Evolutionary conservation across 2,797 vertebrate genomes (phyloP).

Genomic region (Danio tinwini): DNA sequence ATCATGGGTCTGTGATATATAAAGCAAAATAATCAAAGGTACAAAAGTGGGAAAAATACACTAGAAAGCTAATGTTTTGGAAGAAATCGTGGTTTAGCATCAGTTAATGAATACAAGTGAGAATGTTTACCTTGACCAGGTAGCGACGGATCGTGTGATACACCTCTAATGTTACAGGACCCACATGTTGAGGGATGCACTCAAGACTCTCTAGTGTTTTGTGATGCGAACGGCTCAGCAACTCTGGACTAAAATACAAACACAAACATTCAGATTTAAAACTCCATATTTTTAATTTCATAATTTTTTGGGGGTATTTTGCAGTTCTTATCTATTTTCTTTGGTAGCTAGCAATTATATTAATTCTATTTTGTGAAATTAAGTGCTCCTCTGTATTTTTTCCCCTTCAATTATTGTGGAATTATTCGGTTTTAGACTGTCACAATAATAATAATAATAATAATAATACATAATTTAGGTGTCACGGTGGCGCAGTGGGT

Average conservation of each 20-base stretch:
- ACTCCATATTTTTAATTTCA: too few species aligned
- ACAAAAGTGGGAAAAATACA: background rate
- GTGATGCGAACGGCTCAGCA: slow-evolving; percentile 87
- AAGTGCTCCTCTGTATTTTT: too few species aligned
- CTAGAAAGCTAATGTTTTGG: background rate
- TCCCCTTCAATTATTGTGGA: too few species aligned
- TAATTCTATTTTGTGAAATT: too few species aligned
- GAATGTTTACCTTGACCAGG: slow-evolving; percentile 86
- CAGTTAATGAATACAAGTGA: background rate
- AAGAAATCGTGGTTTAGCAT: background rate
- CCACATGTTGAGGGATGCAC: slow-evolving; percentile 88
- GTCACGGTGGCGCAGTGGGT: too few species aligned
- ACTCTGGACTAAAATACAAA: slow-evolving; percentile 82
- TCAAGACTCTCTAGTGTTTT: slow-evolving; percentile 93
- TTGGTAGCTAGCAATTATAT: too few species aligned
- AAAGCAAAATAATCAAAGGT: background rate
- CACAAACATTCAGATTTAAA: background rate
- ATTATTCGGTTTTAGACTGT: too few species aligned
- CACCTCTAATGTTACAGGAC: slow-evolving; percentile 88
- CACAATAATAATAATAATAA: too few species aligned
- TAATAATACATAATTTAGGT: too few species aligned
- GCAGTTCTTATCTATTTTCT: too few species aligned
- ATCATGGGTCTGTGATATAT: background rate
- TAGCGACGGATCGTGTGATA: slow-evolving; percentile 89
- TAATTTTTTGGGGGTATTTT: too few species aligned